These are phyloP conservation scores for Vultur gryphus DNA, from an alignment of 2,797 vertebrate genomes.

Conservation along the genomic window DNA sequence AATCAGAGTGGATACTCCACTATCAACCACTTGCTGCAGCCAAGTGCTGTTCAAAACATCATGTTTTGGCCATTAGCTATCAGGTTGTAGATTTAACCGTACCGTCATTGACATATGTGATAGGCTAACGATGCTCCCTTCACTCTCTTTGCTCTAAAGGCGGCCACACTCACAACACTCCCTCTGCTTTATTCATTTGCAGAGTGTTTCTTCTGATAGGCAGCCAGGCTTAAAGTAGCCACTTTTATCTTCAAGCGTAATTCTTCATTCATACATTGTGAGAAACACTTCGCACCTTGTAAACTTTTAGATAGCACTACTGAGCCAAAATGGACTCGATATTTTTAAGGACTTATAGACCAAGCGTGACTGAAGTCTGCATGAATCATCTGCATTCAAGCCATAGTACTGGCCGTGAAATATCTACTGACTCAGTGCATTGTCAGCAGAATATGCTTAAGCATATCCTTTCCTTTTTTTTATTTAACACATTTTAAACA, in stretches of 20 bases:
- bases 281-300: constrained; percentile 57
- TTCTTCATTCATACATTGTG: background rate
- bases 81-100: rapidly evolving
- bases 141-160: rapidly evolving
- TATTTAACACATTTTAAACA: constrained; percentile 36
- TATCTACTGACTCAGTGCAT: constrained; percentile 30
- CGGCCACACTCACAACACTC: background rate
- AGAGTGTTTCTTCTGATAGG: background rate
- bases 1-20: background rate
- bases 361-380: constrained; percentile 2
- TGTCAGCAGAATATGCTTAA: constrained; percentile 32
- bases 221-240: background rate
- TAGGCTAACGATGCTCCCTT: background rate
- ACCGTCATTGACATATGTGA: rapidly evolving
- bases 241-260: background rate
- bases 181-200: background rate
- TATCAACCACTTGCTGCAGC: background rate
- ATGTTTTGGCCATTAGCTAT: background rate
- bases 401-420: background rate
- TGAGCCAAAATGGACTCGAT: constrained; percentile 42
- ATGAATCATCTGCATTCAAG: constrained; percentile 58
- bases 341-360: constrained; percentile 47
- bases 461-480: background rate
- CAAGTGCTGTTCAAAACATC: background rate
- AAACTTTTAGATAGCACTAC: constrained; percentile 50